Evolutionary conservation across 2,113 vertebrate species (phyloP).

Genomic region (Lamprologus callipterus): DNA sequence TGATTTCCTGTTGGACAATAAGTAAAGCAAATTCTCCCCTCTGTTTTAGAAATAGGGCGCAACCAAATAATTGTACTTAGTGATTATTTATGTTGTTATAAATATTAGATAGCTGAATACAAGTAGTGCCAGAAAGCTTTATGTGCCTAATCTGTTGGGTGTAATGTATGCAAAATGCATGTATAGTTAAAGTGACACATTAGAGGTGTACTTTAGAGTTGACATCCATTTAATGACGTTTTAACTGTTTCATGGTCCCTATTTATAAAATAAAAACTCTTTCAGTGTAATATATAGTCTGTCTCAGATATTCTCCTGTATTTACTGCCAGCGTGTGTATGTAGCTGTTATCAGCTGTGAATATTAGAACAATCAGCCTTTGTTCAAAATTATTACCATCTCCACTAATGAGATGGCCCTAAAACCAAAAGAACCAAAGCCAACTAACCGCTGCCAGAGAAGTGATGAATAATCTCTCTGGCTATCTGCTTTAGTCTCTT

Average conservation of each 20-base stretch:
- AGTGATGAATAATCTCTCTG: not conserved
- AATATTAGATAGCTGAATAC: not conserved
- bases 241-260: not conserved
- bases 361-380: constrained; percentile 3
- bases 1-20: constrained; percentile 22
- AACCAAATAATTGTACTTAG: not conserved
- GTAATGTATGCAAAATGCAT: not conserved
- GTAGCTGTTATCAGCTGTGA: constrained; percentile 9
- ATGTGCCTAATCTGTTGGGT: not conserved
- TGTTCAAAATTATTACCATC: not conserved
- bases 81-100: not conserved
- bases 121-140: not conserved
- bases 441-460: not conserved
- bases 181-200: not conserved
- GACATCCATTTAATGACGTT: not conserved
- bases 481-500: not conserved
- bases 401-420: constrained; percentile 13
- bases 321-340: not conserved
- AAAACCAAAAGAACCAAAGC: not conserved
- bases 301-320: not conserved
- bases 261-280: not conserved
- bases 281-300: not conserved
- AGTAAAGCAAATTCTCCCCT: not conserved
- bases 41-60: not conserved
- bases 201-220: not conserved